phyloP scores from a whole-genome alignment of 2,888 invertebrate genomes.

The Gastrophysa polygoni region DNA sequence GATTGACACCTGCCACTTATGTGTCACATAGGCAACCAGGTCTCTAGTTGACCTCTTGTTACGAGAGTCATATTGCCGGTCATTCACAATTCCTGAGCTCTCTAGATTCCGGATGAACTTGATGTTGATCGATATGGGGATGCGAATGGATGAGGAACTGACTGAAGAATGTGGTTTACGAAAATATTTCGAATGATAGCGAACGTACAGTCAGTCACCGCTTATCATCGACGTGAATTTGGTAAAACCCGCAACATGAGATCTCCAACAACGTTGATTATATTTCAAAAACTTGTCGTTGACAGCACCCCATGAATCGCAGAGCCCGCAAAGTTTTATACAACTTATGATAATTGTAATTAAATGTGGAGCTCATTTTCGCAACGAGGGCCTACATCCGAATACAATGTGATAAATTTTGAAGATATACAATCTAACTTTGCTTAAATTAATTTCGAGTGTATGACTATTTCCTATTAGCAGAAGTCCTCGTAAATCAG shows the following conservation, averaged over 20 bases:
- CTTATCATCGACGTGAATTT: neutral
- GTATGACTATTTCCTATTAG: slow-evolving; percentile 34
- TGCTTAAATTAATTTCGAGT: slow-evolving; percentile 38
- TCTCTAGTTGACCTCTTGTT: too few species aligned
- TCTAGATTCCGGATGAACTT: too few species aligned
- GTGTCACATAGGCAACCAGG: too few species aligned
- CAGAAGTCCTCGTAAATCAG: slow-evolving; percentile 35
- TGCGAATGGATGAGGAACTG: too few species aligned
- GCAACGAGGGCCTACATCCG: slow-evolving; percentile 10
- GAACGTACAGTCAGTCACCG: neutral
- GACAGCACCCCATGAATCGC: neutral
- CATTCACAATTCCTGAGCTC: too few species aligned
- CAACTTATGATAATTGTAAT: slow-evolving; percentile 28
- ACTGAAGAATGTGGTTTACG: too few species aligned
- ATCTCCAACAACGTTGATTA: neutral
- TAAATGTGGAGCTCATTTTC: slow-evolving; percentile 13
- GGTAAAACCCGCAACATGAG: neutral
- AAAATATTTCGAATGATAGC: too few species aligned
- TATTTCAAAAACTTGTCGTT: neutral
- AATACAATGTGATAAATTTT: slow-evolving; percentile 27
- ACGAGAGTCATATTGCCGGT: too few species aligned
- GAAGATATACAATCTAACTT: slow-evolving; percentile 32
- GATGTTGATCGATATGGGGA: too few species aligned
- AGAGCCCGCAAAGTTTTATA: slow-evolving; percentile 16
- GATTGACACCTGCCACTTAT: too few species aligned